Evolutionary conservation across 2,888 invertebrate genomes (phyloP).

Genomic region (Agriotes lineatus): DNA sequence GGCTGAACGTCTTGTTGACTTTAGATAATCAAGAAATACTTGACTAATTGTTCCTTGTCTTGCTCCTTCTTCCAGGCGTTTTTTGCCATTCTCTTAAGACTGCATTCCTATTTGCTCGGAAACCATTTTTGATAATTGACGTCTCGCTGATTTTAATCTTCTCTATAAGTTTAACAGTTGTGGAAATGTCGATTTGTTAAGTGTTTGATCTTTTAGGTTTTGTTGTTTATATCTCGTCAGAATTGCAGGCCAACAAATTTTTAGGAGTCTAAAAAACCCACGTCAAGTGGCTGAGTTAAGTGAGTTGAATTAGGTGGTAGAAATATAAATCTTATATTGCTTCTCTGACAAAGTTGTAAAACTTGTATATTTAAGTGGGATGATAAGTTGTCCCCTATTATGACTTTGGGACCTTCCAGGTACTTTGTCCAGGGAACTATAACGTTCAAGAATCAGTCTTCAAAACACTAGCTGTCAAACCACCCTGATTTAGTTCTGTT

Average conservation of each 20-base stretch:
- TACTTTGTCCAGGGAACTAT: not conserved
- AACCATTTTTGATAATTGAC: no score
- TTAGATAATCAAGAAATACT: no score
- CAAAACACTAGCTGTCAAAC: constrained; percentile 3
- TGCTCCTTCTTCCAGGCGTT: no score
- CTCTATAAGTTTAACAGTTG: no score
- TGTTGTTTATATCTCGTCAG: no score
- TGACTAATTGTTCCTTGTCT: no score
- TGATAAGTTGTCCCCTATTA: constrained; percentile 28
- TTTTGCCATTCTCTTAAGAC: no score
- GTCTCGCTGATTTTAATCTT: no score
- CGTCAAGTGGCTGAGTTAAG: not conserved
- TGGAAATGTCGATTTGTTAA: no score
- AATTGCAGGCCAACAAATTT: not conserved
- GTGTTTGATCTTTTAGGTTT: no score
- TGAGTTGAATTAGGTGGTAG: constrained; percentile 4
- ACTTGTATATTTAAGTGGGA: not conserved
- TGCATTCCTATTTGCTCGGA: no score
- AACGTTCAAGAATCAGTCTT: constrained; percentile 7
- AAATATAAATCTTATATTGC: constrained; percentile 5
- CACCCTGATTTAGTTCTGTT: constrained; percentile 3
- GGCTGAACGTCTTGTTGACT: no score
- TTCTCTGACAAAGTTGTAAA: not conserved
- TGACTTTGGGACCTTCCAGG: constrained; percentile 4
- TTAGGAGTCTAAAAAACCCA: not conserved